Conservation (phyloP, 92 coral and sea anemone species). For the Umimayanthus chanpuru region DNA sequence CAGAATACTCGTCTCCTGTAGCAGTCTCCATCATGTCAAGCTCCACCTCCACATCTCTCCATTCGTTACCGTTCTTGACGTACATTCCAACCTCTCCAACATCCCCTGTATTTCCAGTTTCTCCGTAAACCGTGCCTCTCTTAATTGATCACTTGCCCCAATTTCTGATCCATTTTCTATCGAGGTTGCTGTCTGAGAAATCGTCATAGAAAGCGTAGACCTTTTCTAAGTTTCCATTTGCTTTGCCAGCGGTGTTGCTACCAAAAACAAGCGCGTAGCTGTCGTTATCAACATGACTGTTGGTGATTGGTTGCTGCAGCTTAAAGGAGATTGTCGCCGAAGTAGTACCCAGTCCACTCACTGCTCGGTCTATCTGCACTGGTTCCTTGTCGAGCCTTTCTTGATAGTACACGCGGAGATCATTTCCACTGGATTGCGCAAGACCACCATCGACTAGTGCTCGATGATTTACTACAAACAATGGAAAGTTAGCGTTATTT, state of each 20-base stretch:
- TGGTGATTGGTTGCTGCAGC: constrained; percentile 49
- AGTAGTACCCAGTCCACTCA: constrained; percentile 50
- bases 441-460: constrained; percentile 45
- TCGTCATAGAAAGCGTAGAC: constrained; percentile 71
- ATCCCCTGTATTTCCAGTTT: constrained; percentile 61
- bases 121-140: constrained; percentile 57
- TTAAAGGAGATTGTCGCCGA: constrained; percentile 46
- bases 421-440: constrained; percentile 53
- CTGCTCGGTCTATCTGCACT: constrained; percentile 58
- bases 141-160: constrained; percentile 60
- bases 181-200: constrained; percentile 53
- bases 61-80: constrained; percentile 57
- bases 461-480: constrained; percentile 58
- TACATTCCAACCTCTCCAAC: constrained; percentile 65
- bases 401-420: constrained; percentile 55
- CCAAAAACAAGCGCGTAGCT: constrained; percentile 64
- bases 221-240: constrained; percentile 53
- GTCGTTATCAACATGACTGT: constrained; percentile 35
- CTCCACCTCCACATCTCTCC: constrained; percentile 84
- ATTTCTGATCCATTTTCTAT: constrained; percentile 54
- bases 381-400: constrained; percentile 26
- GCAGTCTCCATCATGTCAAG: constrained; percentile 77
- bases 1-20: constrained; percentile 55
- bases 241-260: constrained; percentile 53
- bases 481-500: neutral